Evolutionary conservation across 2,888 invertebrate genomes (phyloP).

Genomic region (Drosophila meridiana): DNA sequence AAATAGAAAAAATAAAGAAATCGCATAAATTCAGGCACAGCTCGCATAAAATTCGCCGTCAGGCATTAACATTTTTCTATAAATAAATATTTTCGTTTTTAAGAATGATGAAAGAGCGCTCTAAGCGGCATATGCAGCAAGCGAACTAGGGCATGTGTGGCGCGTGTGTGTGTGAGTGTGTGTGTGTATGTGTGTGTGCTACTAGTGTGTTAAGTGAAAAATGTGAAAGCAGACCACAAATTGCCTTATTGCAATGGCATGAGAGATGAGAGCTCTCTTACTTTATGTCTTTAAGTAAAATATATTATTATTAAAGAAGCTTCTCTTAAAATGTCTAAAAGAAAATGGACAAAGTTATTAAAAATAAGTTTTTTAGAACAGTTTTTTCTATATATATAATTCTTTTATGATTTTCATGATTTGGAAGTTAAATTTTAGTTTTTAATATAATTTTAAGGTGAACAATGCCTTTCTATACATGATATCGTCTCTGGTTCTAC

Average conservation of each 20-base stretch:
- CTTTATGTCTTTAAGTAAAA: not conserved
- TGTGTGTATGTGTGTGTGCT: not conserved
- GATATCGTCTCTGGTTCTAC: no score
- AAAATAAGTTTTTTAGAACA: not conserved
- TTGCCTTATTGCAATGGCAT: slow-evolving; percentile 38
- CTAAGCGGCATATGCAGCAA: slow-evolving; percentile 9
- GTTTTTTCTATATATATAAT: no score
- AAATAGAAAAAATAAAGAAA: slow-evolving; percentile 15
- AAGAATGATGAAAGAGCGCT: slow-evolving; percentile 47
- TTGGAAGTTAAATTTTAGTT: no score
- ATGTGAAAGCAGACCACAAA: slow-evolving; percentile 35
- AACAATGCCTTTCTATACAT: no score
- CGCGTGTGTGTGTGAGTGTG: not conserved
- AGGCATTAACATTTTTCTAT: slow-evolving; percentile 56
- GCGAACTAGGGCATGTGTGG: no score
- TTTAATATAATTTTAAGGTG: no score
- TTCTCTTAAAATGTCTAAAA: not conserved
- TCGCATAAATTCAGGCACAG: slow-evolving; percentile 60
- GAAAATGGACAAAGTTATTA: not conserved
- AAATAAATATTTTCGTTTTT: slow-evolving; percentile 64
- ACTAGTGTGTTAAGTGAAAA: slow-evolving; percentile 54
- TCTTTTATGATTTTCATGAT: no score
- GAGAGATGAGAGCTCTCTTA: slow-evolving; percentile 12
- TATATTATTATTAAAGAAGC: slow-evolving; percentile 3
- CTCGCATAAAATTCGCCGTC: slow-evolving; percentile 57